phyloP scores from a whole-genome alignment of 2,797 vertebrate genomes.

The Stomatorhinus walkeri region DNA sequence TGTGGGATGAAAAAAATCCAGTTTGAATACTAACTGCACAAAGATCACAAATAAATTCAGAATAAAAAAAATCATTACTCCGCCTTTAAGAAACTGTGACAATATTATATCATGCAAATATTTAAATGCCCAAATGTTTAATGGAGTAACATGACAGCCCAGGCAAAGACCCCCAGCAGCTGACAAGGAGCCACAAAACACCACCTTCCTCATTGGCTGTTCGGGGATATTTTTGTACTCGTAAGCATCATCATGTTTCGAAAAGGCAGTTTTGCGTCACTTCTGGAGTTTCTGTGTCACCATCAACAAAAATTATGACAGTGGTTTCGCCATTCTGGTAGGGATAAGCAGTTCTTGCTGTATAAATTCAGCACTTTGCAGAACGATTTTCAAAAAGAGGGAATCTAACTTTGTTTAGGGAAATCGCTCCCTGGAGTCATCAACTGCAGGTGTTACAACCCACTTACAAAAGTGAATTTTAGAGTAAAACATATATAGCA shows the following conservation, averaged over 20 bases:
- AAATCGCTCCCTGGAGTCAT: not conserved
- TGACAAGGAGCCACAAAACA: not conserved
- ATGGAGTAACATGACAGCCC: not conserved
- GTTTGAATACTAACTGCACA: not conserved
- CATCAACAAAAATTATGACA: not conserved
- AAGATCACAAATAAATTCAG: not conserved
- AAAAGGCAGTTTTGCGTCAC: not conserved
- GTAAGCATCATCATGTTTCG: not conserved
- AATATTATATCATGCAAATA: not conserved
- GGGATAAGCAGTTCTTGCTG: not conserved
- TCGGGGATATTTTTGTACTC: not conserved
- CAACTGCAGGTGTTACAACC: not conserved
- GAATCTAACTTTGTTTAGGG: not conserved
- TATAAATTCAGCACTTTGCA: not conserved
- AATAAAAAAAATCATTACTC: not conserved
- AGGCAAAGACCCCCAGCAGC: not conserved
- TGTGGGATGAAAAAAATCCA: slow-evolving; percentile 38
- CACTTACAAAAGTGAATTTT: not conserved
- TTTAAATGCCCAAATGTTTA: not conserved
- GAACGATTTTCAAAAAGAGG: not conserved
- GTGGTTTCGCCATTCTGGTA: not conserved
- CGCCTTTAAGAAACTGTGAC: not conserved
- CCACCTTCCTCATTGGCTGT: not conserved
- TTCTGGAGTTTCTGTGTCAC: not conserved
- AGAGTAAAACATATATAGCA: not conserved